These are phyloP conservation scores for Lutjanus argentimaculatus DNA, from an alignment of 2,797 vertebrate species.

Conservation along the genomic window DNA sequence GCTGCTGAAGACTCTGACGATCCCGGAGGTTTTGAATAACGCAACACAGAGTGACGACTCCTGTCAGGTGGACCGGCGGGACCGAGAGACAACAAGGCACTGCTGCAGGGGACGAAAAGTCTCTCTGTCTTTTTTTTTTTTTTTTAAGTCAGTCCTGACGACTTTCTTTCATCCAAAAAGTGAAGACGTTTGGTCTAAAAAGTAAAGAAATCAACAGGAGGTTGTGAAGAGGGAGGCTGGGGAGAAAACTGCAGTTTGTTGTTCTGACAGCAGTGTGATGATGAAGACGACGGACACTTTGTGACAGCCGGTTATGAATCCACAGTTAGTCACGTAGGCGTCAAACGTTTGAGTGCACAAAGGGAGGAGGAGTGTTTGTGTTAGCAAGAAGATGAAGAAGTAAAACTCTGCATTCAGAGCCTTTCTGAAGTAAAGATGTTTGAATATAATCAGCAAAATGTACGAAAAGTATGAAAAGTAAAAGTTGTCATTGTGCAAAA, in stretches of 20 bases:
- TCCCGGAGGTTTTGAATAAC: slow-evolving; percentile 55
- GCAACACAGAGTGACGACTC: slow-evolving; percentile 31
- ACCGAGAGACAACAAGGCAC: slow-evolving; percentile 37
- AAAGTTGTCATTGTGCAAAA: too few relatives aligned
- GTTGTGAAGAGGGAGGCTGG: neutral
- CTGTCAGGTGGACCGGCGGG: slow-evolving; percentile 46
- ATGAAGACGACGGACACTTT: neutral
- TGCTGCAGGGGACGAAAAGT: slow-evolving; percentile 33
- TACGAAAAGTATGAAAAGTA: too few relatives aligned
- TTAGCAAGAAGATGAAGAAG: too few relatives aligned
- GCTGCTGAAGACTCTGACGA: slow-evolving; percentile 27
- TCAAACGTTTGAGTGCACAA: too few relatives aligned
- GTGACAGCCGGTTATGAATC: neutral
- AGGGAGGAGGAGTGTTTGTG: too few relatives aligned
- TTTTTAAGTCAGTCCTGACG: neutral
- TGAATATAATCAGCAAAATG: too few relatives aligned
- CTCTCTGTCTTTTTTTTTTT: neutral
- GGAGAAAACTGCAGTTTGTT: neutral
- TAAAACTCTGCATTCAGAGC: too few relatives aligned
- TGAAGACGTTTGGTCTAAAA: neutral
- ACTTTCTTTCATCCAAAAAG: neutral
- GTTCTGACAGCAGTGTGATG: neutral
- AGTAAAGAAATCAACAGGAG: slow-evolving; percentile 8
- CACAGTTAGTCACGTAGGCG: neutral
- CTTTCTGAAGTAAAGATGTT: too few relatives aligned